Evolutionary conservation across 2,113 vertebrate species (phyloP).

Genomic region (Lepus europaeus): DNA sequence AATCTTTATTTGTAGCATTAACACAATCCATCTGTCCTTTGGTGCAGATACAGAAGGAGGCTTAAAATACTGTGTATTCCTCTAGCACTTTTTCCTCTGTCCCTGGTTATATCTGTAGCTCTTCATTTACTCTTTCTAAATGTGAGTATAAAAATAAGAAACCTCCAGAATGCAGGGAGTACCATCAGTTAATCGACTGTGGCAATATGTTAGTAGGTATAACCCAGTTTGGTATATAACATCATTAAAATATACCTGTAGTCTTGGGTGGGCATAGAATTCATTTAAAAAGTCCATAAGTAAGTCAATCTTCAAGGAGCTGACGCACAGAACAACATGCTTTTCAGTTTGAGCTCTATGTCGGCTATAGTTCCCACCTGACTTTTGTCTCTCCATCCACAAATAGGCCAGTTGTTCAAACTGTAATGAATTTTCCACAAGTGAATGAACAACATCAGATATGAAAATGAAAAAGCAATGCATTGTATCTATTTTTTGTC

Average conservation of each 20-base stretch:
- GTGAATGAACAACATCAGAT: conserved; percentile 60
- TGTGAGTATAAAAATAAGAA: conserved; percentile 55
- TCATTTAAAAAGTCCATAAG: conserved; percentile 99
- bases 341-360: conserved; percentile 97
- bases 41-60: conserved; percentile 54
- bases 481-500: not conserved
- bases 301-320: conserved; percentile 96
- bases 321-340: conserved; percentile 96
- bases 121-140: conserved; percentile 70
- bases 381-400: conserved; percentile 99
- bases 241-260: conserved; percentile 89
- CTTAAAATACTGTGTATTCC: conserved; percentile 57
- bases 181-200: not conserved
- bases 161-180: conserved; percentile 38
- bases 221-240: not conserved
- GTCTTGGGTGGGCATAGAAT: conserved; percentile 96
- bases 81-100: conserved; percentile 70
- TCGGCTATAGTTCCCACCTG: conserved; percentile 97
- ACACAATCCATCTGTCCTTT: conserved; percentile 56
- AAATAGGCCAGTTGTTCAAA: conserved; percentile 98
- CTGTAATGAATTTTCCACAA: conserved; percentile 85
- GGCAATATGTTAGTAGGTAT: not conserved
- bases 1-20: not conserved
- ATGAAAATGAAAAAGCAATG: not conserved
- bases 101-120: conserved; percentile 65